Base-by-base conservation (phyloP, 1,140 invertebrate genomes). In the Hylyphantes graminicola region DNA sequence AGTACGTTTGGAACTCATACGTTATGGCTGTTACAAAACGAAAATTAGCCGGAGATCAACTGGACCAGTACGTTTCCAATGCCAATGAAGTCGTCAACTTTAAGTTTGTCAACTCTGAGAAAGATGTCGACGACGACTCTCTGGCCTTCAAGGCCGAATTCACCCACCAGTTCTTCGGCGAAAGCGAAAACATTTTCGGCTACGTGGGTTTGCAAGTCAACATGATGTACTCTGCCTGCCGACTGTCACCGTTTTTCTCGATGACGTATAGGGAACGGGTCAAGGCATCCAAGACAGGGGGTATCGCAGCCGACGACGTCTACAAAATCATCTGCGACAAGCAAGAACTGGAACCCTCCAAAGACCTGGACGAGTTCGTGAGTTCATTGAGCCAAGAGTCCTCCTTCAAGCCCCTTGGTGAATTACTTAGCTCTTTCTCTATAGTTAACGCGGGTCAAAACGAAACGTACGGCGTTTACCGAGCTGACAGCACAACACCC, bases 81-180 rank as follows among this genome's bases (percentile, higher is more conserved):
- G 86, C 85, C 1, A 88, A 87, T 84, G 85, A 87, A 57, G 87
- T 73, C 13, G 74, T 88, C 9, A 59, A 74, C 4, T 86, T 88
- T 59, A 86, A 87, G 74, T 75, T 88, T 53, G 93, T 96, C 48
- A 91, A 94, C 63, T 89, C 90, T 75, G 88, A 91, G 55, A 88
- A 92, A 19, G 95, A 96, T 89, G 88, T 97, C 19, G 92, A 94
- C 86, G 92, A 95, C 90, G 93, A 94, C 53, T 50, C 61, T 10
- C 90, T 91, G n/a, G 90, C 90, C 9, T 98, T 97, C 89, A 91
- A 93, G 70, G 95, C 96, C 9, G 94, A 95, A 73, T 97, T 97
- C 95, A 95, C 95, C 73, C 96, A 98, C 91, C 96, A 98, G 90
- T 92, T 98, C 17, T 98, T 97, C 91, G 96, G 96, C 35, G 95